Base-by-base conservation (phyloP, 2,888 invertebrate species). In the Malthinus flaveolus region DNA sequence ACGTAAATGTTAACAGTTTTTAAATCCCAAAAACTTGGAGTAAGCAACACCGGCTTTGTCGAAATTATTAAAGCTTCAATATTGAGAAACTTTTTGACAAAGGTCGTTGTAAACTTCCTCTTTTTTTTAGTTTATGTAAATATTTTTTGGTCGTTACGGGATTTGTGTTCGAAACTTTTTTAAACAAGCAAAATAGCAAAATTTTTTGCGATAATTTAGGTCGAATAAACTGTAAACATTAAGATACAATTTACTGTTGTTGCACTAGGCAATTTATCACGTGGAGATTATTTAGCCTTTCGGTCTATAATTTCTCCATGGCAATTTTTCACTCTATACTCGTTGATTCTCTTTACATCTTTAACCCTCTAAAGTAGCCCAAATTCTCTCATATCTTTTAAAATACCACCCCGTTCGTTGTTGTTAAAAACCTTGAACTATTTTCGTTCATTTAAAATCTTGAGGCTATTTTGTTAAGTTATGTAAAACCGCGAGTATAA, bases 351-450 rank as follows among this genome's bases (percentile, higher is more conserved):
- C 39, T 10, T 42, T 42, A 11, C 23, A 15, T 15, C 39, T 42
- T 42, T 42, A 42, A 15, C 13, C 39, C 23, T 15, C 13, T 23
- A n/a, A 42, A 42, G 12, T 42, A 42, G 12, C 39, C 23, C 13
- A 42, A 42, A 42, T 42, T 42, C 39, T 42, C 39, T 23, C 15
- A 42, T 15, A 42, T 42, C 39, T 15, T n/a, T n/a, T 42, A 15
- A 42, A 42, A 42, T 42, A 42, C 39, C 39, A 42, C 39, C 39
- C 13, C 39, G 15, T 42, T 42, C 39, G 39, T 42, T 42, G 39
- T 42, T 42, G 39, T 42, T 42, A 15, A 42, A 42, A 42, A 42
- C 39, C 39, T 15, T 42, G 3, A 42, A 42, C 39, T 42, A 42
- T 42, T 42, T 42, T 12, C 13, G 12, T n/a, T 23, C 39, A 12